Conservation (phyloP, 2,797 vertebrate species). For the Hydrocynus forskahlii region DNA sequence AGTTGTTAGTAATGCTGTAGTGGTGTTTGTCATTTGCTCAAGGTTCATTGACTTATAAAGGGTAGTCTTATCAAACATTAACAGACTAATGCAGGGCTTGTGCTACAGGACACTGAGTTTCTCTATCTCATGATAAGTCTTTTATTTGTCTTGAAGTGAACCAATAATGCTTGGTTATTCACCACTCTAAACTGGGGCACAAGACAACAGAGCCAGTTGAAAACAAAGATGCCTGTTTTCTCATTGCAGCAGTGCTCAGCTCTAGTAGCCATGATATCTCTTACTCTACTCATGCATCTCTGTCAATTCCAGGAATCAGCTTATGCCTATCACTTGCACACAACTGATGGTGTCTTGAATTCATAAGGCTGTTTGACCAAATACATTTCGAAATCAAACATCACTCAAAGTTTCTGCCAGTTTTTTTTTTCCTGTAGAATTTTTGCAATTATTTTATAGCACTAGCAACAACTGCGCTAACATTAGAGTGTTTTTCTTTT, state of each 20-base stretch:
- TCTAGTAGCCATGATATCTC: background rate
- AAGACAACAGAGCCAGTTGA: background rate
- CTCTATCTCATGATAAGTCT: no score
- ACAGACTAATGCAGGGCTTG: no score
- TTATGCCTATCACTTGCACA: background rate
- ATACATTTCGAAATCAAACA: no score
- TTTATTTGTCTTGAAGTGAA: no score
- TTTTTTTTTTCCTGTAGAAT: background rate
- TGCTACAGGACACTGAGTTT: no score
- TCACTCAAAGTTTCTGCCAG: background rate
- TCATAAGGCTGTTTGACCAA: background rate
- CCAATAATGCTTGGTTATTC: slow-evolving; percentile 15
- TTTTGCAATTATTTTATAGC: background rate
- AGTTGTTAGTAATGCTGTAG: no score
- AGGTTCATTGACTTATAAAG: no score
- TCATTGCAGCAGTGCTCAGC: background rate
- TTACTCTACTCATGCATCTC: slow-evolving; percentile 28
- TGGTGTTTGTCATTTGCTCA: no score
- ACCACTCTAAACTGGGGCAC: slow-evolving; percentile 18
- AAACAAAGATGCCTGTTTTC: slow-evolving; percentile 28
- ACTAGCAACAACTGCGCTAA: background rate
- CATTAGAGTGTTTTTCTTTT: background rate
- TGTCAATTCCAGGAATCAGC: slow-evolving; percentile 26
- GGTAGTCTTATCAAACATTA: no score
- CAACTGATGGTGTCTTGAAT: background rate